These are phyloP conservation scores for Amphilophus citrinellus DNA, from an alignment of 2,113 vertebrate genomes.

Conservation along the genomic window DNA sequence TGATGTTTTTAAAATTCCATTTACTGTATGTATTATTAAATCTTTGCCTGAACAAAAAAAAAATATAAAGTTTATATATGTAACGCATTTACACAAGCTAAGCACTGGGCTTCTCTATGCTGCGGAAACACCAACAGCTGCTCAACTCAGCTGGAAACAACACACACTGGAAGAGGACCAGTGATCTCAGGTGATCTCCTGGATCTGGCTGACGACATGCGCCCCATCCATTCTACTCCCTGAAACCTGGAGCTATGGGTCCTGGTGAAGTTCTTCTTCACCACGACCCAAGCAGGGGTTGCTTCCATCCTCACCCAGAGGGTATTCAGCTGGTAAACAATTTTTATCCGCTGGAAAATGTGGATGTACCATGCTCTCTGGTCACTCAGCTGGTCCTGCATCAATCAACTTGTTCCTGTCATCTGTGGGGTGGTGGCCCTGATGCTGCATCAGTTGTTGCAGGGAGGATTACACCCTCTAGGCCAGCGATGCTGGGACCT, in stretches of 20 bases:
- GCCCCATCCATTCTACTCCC: not conserved
- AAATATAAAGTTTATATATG: not conserved
- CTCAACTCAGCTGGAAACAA: not conserved
- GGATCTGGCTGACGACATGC: not conserved
- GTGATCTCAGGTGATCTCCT: not conserved
- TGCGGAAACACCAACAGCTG: not conserved
- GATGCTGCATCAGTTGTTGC: too few species aligned
- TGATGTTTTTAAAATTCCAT: not conserved
- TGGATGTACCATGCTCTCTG: too few species aligned
- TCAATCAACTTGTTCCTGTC: too few species aligned
- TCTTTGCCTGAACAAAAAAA: not conserved
- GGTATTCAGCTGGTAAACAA: not conserved
- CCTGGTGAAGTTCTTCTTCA: not conserved
- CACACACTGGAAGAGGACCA: not conserved
- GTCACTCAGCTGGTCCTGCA: too few species aligned
- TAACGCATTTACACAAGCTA: not conserved
- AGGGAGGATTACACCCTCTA: too few species aligned
- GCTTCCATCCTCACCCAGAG: not conserved
- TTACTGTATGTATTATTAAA: not conserved
- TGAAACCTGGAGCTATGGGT: too few species aligned
- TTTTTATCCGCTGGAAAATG: too few species aligned
- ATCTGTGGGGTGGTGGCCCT: too few species aligned
- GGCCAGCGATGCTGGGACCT: too few species aligned
- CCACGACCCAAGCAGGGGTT: too few species aligned
- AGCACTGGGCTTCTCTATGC: not conserved